Evolutionary conservation across 2,113 vertebrate species (phyloP), one percentile per base, ranked within the genome.

Genomic region (Dolichotis patagonum): DNA sequence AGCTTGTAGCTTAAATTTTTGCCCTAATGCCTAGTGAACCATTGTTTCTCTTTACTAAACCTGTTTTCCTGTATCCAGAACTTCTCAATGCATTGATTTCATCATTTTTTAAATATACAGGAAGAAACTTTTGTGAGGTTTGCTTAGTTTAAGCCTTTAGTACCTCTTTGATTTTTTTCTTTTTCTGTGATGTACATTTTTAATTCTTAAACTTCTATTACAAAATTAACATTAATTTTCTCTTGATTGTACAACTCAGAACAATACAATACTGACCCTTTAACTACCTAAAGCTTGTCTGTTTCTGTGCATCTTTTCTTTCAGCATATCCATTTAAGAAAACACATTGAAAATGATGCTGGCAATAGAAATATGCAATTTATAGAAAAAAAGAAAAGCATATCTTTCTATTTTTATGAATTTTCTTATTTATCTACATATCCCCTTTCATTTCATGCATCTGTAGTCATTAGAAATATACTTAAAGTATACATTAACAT

Each of bases 301-400:
- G 26, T 24, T 92, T 46, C 43, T 85, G 1, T 78, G 85, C 54
- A 81, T 95, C 88, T 89, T 73, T 49, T 85, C 89, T 89, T 85
- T 63, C 35, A 65, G 80, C 71, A 38, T 28, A 89, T 13, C 19
- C 24, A 49, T 54, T 24, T 89, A 85, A 84, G 46, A 78, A 88
- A 92, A 56, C 20, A 58, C 32, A 41, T 84, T 58, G 28, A 81
- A 85, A 26, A 88, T 78, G 52, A 88, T 43, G 4, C 14, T 38
- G 16, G 30, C n/a, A 32, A 54, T 88, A 2, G 22, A 77, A 88
- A 92, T 43, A 65, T 46, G 32, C 9, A 71, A 46, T 85, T 80
- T 38, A 52, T 38, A 71, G 20, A 56, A 60, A 84, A 60, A 46
- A 65, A 28, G 30, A 80, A 56, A 63, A 56, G 26, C 24, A 20